Conservation (phyloP, 2,797 vertebrate genomes). For the Ptychobarbus kaznakovi region DNA sequence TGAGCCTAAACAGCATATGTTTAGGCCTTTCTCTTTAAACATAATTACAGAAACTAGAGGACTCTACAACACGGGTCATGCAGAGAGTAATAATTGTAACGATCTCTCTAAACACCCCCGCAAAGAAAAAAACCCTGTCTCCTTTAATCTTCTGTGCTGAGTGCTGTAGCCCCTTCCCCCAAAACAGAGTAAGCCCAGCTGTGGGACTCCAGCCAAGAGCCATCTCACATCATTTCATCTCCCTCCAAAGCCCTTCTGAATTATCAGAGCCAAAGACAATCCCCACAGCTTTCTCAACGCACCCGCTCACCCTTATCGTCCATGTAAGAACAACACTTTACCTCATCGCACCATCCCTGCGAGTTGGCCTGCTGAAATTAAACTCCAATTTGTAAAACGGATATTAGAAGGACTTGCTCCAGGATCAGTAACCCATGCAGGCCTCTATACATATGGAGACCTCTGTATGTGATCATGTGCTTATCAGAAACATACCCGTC, state of each 20-base stretch:
- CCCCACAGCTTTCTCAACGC: conserved; percentile 40
- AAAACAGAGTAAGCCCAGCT: conserved; percentile 45
- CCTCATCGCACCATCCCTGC: conserved; percentile 19
- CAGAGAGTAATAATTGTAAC: conserved; percentile 49
- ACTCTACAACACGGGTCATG: conserved; percentile 31
- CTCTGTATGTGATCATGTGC: neutral
- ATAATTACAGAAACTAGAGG: conserved; percentile 52
- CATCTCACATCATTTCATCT: conserved; percentile 49
- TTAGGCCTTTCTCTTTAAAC: conserved; percentile 25
- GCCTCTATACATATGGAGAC: no score
- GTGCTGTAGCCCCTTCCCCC: conserved; percentile 30
- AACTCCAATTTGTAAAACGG: neutral
- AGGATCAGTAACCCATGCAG: neutral
- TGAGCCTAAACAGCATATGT: conserved; percentile 29
- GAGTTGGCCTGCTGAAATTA: conserved; percentile 20
- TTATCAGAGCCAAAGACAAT: conserved; percentile 50
- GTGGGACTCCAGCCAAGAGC: conserved; percentile 49
- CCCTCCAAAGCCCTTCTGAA: conserved; percentile 44
- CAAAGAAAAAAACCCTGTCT: conserved; percentile 16
- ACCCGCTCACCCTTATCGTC: conserved; percentile 45
- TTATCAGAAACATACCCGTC: neutral
- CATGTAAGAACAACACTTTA: conserved; percentile 46
- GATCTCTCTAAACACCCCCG: conserved; percentile 10
- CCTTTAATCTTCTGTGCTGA: conserved; percentile 46
- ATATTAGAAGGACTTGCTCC: conserved; percentile 3